Conservation (phyloP, 2,888 invertebrate species). For the Drosophila merina region DNA sequence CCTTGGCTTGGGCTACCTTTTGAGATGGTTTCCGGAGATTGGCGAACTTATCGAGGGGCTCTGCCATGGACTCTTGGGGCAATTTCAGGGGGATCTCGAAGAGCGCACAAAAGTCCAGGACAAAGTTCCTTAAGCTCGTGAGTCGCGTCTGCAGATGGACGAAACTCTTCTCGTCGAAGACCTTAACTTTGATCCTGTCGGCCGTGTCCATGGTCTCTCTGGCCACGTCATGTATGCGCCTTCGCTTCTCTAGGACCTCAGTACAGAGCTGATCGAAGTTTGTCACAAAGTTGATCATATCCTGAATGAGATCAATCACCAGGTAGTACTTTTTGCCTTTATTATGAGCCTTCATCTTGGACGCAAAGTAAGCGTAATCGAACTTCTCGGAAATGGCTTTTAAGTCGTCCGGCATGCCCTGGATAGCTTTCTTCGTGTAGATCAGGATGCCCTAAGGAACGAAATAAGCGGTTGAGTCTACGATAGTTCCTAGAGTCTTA, state of each 20-base stretch:
- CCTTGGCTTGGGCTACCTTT: not conserved
- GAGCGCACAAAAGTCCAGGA: constrained; percentile 25
- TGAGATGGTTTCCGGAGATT: not conserved
- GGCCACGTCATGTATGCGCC: constrained; percentile 2
- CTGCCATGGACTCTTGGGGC: not conserved
- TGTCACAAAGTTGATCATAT: constrained; percentile 28
- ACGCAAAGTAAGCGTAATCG: constrained; percentile 6
- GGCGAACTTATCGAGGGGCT: not conserved
- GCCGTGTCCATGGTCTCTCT: constrained; percentile 1
- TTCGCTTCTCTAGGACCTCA: constrained; percentile 26
- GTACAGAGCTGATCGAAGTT: constrained; percentile 15
- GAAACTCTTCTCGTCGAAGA: constrained; percentile 48
- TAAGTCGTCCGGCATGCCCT: constrained; percentile 23
- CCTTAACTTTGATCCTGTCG: constrained; percentile 38
- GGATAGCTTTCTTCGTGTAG: constrained; percentile 14
- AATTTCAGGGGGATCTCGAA: constrained; percentile 24
- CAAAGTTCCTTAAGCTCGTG: constrained; percentile 11
- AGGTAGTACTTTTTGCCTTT: constrained; percentile 19
- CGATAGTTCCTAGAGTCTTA: not conserved
- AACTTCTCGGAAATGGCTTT: constrained; percentile 19
- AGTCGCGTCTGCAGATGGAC: constrained; percentile 36
- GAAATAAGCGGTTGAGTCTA: too few relatives aligned
- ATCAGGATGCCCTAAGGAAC: constrained; percentile 26
- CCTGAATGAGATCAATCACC: constrained; percentile 32
- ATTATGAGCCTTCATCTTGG: not conserved